These are phyloP conservation scores for Colletes latitarsis DNA, from an alignment of 1,140 invertebrate genomes.

Conservation along the genomic window DNA sequence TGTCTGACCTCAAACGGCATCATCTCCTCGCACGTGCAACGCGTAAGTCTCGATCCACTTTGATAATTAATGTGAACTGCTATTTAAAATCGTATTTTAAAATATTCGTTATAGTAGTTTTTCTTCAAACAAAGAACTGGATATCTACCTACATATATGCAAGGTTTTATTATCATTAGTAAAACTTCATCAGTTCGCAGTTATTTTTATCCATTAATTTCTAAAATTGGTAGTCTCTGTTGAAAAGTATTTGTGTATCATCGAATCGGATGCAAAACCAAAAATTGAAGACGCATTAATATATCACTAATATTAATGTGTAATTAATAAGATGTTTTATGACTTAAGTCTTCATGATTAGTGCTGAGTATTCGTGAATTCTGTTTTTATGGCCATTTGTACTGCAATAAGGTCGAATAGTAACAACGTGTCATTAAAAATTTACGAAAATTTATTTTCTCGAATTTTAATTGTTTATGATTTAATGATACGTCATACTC, in stretches of 20 bases:
- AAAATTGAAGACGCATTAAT: conserved; percentile 21
- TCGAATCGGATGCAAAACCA: conserved; percentile 38
- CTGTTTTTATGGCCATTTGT: conserved; percentile 57
- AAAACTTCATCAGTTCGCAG: conserved; percentile 36
- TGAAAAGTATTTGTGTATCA: conserved; percentile 4
- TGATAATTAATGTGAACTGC: conserved; percentile 22
- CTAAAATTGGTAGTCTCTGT: conserved; percentile 8
- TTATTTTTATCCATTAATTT: conserved; percentile 17
- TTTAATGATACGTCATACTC: not conserved
- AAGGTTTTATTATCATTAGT: conserved; percentile 25
- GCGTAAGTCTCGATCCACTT: conserved; percentile 45
- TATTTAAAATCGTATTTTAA: conserved; percentile 23
- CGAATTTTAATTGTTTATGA: no score
- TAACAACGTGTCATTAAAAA: not conserved
- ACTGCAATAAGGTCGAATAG: conserved; percentile 40
- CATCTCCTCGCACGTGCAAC: conserved; percentile 26
- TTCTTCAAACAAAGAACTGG: conserved; percentile 3
- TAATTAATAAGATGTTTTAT: conserved; percentile 38
- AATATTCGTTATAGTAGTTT: conserved; percentile 1
- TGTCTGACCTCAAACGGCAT: conserved; percentile 46
- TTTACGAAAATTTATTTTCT: not conserved
- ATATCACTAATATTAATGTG: conserved; percentile 34
- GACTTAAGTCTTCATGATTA: conserved; percentile 26
- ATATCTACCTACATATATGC: conserved; percentile 13
- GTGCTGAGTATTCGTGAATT: conserved; percentile 41